A percentile compares a stretch with the other conserved stretches of the same genome.
These are phyloP conservation scores for Percina caprodes DNA, from an alignment of 2,113 vertebrate genomes.

Conservation along the genomic window DNA sequence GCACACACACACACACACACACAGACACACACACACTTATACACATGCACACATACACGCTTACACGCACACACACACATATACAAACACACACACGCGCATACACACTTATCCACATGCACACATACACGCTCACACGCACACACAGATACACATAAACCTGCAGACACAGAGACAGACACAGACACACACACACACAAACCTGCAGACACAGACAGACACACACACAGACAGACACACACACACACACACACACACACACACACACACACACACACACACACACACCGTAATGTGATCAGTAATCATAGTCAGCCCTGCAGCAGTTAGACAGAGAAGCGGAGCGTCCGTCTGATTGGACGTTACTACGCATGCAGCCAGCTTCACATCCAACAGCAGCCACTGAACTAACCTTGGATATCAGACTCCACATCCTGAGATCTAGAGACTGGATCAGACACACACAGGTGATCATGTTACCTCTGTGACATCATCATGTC, in stretches of 20 bases:
- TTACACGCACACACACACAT: no score
- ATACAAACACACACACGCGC: no score
- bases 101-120: accelerated
- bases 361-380: not conserved
- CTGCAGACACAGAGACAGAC: no score
- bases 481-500: constrained; percentile 13
- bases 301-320: not conserved
- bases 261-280: no score
- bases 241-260: no score
- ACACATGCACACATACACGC: no score
- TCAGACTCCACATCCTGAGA: constrained; percentile 73
- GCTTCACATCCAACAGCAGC: constrained; percentile 22
- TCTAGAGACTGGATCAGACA: constrained; percentile 56
- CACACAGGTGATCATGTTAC: constrained; percentile 34
- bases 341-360: not conserved
- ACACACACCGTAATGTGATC: not conserved
- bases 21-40: no score
- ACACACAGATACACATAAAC: no score
- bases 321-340: not conserved
- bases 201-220: accelerated
- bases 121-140: no score
- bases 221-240: no score
- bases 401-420: constrained; percentile 65
- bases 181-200: no score
- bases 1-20: no score